These are phyloP conservation scores for Anoplophora glabripennis DNA, from an alignment of 1,140 invertebrate species.

Conservation along the genomic window DNA sequence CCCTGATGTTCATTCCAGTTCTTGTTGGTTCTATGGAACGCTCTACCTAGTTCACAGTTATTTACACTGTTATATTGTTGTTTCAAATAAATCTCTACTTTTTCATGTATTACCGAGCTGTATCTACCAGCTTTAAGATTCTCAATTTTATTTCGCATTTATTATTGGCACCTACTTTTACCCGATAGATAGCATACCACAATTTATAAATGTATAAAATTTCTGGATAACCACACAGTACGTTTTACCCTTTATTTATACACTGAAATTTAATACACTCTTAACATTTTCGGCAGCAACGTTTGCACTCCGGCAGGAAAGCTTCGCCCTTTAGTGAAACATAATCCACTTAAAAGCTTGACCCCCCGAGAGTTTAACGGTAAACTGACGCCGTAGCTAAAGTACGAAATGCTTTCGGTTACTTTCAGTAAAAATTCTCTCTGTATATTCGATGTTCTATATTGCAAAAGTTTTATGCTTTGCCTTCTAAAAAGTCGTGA, in stretches of 20 bases:
- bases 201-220: not conserved
- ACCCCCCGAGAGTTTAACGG: constrained; percentile 2
- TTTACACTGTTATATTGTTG: too few species aligned
- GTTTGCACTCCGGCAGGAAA: not conserved
- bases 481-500: too few species aligned
- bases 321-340: constrained; percentile 6
- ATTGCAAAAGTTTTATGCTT: too few species aligned
- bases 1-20: too few species aligned
- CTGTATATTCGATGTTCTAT: too few species aligned
- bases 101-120: too few species aligned
- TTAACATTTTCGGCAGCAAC: constrained; percentile 1
- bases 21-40: too few species aligned
- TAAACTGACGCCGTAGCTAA: not conserved
- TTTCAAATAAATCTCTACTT: too few species aligned
- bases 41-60: too few species aligned
- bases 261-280: not conserved
- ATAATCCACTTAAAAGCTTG: constrained; percentile 7
- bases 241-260: not conserved
- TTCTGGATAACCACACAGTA: not conserved
- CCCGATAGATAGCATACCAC: not conserved
- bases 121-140: not conserved
- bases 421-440: too few species aligned
- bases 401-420: too few species aligned
- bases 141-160: not conserved
- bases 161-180: not conserved